These are phyloP conservation scores for Drosophila kanapiae DNA, from an alignment of 1,140 invertebrate genomes.

Conservation along the genomic window DNA sequence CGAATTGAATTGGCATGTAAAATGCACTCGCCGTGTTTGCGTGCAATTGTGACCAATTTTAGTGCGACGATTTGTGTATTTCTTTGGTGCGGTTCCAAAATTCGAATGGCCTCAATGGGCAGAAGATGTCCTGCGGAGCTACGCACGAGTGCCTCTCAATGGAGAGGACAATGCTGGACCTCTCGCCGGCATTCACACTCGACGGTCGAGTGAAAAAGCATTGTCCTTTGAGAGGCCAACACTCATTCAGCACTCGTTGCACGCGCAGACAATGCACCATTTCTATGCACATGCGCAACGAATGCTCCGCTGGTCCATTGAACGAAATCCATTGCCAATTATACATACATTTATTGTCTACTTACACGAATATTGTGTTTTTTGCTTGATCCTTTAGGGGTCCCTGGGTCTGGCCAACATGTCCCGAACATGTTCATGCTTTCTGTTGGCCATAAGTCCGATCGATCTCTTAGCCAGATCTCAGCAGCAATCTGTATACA, in stretches of 20 bases:
- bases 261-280: conserved; percentile 44
- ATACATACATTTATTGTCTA: conserved; percentile 57
- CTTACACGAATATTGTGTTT: conserved; percentile 31
- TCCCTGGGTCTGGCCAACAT: conserved; percentile 37
- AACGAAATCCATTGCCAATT: conserved; percentile 60
- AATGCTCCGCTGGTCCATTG: conserved; percentile 56
- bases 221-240: conserved; percentile 65
- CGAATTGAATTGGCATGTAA: conserved; percentile 74
- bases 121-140: conserved; percentile 70
- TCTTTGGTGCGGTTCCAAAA: conserved; percentile 25
- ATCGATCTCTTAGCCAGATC: conserved; percentile 11
- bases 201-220: conserved; percentile 58
- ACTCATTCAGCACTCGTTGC: conserved; percentile 62
- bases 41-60: conserved; percentile 53
- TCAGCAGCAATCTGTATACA: neutral
- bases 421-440: conserved; percentile 39
- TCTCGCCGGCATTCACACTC: conserved; percentile 72
- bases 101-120: conserved; percentile 37
- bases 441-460: conserved; percentile 37
- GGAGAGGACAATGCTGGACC: conserved; percentile 52
- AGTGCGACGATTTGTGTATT: conserved; percentile 38
- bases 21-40: conserved; percentile 58
- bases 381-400: conserved; percentile 3
- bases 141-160: conserved; percentile 75
- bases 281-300: conserved; percentile 73